phyloP scores from a whole-genome alignment of 1,140 invertebrate genomes.

The Octopus bimaculoides region DNA sequence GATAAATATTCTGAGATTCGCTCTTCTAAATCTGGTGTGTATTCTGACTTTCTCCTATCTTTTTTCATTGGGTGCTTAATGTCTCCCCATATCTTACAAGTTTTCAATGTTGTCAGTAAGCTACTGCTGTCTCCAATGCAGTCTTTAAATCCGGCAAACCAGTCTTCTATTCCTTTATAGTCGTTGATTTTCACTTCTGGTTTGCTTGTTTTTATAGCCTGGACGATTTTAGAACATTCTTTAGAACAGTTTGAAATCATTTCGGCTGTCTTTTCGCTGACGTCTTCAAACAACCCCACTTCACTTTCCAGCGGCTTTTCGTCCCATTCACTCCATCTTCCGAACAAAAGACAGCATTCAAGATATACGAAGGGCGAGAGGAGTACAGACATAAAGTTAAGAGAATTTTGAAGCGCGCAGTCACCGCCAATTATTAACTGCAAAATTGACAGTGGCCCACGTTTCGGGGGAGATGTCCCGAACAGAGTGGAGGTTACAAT shows the following conservation, averaged over 20 bases:
- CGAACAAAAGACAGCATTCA: constrained; percentile 36
- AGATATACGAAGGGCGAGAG: constrained; percentile 31
- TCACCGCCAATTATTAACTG: constrained; percentile 32
- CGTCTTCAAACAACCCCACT: constrained; percentile 34
- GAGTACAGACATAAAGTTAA: constrained; percentile 34
- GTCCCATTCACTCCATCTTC: constrained; percentile 33
- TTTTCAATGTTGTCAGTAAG: constrained; percentile 33
- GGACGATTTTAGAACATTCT: constrained; percentile 29
- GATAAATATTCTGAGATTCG: constrained; percentile 41
- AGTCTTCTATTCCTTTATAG: constrained; percentile 38
- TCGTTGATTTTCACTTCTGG: constrained; percentile 30
- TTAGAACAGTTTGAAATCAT: constrained; percentile 27
- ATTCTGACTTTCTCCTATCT: constrained; percentile 20
- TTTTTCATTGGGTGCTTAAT: constrained; percentile 39
- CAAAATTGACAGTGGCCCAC: constrained; percentile 21
- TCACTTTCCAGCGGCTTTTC: constrained; percentile 25
- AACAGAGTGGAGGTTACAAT: constrained; percentile 23
- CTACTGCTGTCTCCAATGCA: constrained; percentile 32
- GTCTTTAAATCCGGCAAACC: constrained; percentile 32
- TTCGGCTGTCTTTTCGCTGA: constrained; percentile 29
- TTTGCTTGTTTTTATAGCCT: constrained; percentile 22
- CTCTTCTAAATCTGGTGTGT: constrained; percentile 38
- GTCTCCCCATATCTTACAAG: constrained; percentile 37
- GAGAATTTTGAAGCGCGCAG: constrained; percentile 19
- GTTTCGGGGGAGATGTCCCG: constrained; percentile 23